phyloP scores from a whole-genome alignment of 2,797 vertebrate species.

The Chrosomus eos region DNA sequence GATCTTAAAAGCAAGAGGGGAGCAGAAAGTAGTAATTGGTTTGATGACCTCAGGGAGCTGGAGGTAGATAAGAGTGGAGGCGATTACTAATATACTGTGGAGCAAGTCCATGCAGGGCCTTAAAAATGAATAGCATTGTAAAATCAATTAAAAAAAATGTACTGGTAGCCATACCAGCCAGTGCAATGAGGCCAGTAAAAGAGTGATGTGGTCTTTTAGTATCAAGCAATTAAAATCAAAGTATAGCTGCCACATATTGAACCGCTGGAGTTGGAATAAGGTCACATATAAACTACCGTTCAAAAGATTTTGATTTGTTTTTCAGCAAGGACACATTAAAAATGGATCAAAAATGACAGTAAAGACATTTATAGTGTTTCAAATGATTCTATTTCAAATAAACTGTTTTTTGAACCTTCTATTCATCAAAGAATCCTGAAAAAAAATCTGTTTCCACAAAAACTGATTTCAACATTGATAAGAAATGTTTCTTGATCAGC shows the following conservation, averaged over 20 bases:
- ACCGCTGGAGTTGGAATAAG: not conserved
- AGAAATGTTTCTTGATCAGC: not conserved
- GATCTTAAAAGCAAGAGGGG: not conserved
- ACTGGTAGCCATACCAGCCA: not conserved
- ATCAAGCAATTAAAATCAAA: not conserved
- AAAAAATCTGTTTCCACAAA: not conserved
- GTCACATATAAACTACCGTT: not conserved
- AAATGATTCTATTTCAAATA: not conserved
- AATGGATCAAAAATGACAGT: not conserved
- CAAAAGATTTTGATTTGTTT: not conserved
- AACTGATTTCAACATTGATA: not conserved
- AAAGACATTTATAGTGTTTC: not conserved
- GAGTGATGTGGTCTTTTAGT: not conserved
- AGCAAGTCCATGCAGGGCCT: not conserved
- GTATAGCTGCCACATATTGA: not conserved
- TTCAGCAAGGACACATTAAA: not conserved
- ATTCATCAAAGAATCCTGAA: not conserved
- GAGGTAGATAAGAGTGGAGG: not conserved
- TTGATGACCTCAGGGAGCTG: not conserved
- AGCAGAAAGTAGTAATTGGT: not conserved
- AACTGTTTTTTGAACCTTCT: not conserved
- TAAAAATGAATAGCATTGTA: constrained; percentile 2
- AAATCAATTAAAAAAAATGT: not conserved
- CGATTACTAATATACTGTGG: constrained; percentile 5
- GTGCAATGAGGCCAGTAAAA: not conserved